Evolutionary conservation across 2,888 invertebrate genomes (phyloP), one percentile per base, ranked within the genome.

Genomic region (Deroplatys truncata): DNA sequence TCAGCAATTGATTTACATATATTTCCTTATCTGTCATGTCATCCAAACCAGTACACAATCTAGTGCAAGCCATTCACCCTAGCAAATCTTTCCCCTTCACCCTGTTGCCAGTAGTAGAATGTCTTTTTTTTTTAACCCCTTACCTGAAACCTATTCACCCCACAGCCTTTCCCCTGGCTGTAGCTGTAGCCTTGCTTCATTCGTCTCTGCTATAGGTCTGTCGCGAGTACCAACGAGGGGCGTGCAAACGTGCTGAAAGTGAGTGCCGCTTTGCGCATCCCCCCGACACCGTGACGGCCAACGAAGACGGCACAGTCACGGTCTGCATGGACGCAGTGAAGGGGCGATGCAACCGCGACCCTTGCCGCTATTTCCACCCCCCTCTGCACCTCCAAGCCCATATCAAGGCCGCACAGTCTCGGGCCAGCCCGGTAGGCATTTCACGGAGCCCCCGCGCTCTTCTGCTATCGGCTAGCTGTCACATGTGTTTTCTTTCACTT

Each of bases 331-430:
- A 99, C 97, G 98, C 98, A 96, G 97, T 98, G 96, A 98, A 98
- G 97, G 98, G 98, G 96, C 97, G 98, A 97, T 98, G 98, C 97
- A 97, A 97, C 96, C 98, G 98, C 96, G 98, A 98, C 96, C 98
- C 98, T 96, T 99, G 99, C 98, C 98, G 98, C 97, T 98, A 98
- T 98, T 98, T 98, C 97, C 98, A 99, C 97, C 98, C 98, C 96
- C 98, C 98, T 96, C 97, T 98, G 97, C 98, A 99, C 98, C 98
- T 99, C 96, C 98, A 98, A 97, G 98, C 98, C 97, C 98, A 98
- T 97, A 98, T 98, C 97, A 98, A 98, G 98, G 96, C 97, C 96
- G 98, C 98, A 96, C 98, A 98, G 97, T 97, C 97, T 96, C 97
- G 97, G 97, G 95, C 95, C 94, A 96, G 96, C 96, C 96, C 96